A percentile compares a stretch with the other conserved stretches of the same genome.
Evolutionary conservation across 2,113 vertebrate species (phyloP).

Genomic region (Hystrix brachyura): DNA sequence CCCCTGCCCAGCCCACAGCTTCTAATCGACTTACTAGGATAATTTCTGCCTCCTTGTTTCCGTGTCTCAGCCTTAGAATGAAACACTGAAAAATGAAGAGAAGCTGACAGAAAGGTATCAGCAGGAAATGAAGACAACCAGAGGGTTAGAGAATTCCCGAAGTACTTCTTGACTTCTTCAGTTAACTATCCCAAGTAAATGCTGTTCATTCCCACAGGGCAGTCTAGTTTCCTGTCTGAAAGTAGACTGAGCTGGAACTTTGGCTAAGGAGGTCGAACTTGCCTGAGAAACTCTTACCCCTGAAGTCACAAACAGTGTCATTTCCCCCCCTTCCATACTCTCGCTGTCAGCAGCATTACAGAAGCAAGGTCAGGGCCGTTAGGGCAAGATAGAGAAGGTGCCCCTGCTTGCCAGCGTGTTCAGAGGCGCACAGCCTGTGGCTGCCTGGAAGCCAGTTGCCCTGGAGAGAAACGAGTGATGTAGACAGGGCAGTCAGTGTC

Average conservation of each 20-base stretch:
- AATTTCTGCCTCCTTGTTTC: neutral
- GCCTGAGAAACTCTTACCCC: neutral
- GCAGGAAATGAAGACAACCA: slow-evolving; percentile 27
- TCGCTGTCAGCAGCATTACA: slow-evolving; percentile 32
- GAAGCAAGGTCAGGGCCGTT: slow-evolving; percentile 42
- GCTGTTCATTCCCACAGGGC: neutral
- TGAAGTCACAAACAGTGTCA: slow-evolving; percentile 42
- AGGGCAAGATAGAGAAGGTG: neutral
- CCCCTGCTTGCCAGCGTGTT: neutral
- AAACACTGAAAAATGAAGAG: neutral
- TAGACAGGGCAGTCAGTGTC: neutral
- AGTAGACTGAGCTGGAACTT: neutral
- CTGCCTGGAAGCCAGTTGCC: slow-evolving; percentile 5
- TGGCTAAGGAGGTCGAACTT: neutral
- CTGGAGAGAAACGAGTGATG: slow-evolving; percentile 37
- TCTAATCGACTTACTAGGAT: neutral
- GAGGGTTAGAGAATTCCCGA: neutral
- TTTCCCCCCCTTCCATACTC: neutral
- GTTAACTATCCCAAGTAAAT: neutral
- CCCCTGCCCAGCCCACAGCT: accelerated
- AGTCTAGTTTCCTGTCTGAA: neutral
- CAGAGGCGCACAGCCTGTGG: neutral
- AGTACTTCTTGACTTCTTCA: neutral
- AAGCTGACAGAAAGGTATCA: neutral
- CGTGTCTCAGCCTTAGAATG: neutral